Evolutionary conservation across 1,140 invertebrate species (phyloP).

Genomic region (Drosophila sturtevanti): DNA sequence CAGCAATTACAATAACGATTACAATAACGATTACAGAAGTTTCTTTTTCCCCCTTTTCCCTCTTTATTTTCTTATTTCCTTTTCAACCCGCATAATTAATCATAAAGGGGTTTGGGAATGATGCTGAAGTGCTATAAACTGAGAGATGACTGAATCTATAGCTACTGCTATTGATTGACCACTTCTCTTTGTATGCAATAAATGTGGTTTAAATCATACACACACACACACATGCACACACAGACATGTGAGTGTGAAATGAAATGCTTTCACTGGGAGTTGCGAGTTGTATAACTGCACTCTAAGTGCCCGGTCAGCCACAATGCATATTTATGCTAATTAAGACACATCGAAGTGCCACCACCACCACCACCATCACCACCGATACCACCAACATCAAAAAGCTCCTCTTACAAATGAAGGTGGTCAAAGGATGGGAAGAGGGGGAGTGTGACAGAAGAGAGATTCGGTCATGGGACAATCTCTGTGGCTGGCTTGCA

Average conservation of each 20-base stretch:
- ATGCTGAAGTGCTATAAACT: background rate
- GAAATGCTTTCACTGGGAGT: slow-evolving; percentile 7
- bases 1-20: slow-evolving; percentile 51
- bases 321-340: slow-evolving; percentile 74
- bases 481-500: slow-evolving; percentile 64
- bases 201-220: slow-evolving; percentile 29
- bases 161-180: slow-evolving; percentile 44
- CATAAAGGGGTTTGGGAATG: slow-evolving; percentile 1
- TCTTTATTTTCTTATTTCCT: too few species aligned
- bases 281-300: slow-evolving; percentile 30
- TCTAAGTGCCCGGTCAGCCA: slow-evolving; percentile 39
- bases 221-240: background rate
- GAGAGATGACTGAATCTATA: slow-evolving; percentile 24
- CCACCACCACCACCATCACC: slow-evolving; percentile 18
- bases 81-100: slow-evolving; percentile 40
- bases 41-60: background rate
- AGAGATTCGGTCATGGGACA: slow-evolving; percentile 30
- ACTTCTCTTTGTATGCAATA: slow-evolving; percentile 19
- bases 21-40: slow-evolving; percentile 56
- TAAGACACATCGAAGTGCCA: slow-evolving; percentile 68
- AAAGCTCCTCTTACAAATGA: background rate
- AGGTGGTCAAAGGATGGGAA: too few species aligned
- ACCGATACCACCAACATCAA: slow-evolving; percentile 22
- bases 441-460: background rate
- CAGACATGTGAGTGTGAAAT: background rate